These are phyloP conservation scores for Hyperoplus lanceolatus DNA, from an alignment of 2,797 vertebrate species.

Conservation along the genomic window DNA sequence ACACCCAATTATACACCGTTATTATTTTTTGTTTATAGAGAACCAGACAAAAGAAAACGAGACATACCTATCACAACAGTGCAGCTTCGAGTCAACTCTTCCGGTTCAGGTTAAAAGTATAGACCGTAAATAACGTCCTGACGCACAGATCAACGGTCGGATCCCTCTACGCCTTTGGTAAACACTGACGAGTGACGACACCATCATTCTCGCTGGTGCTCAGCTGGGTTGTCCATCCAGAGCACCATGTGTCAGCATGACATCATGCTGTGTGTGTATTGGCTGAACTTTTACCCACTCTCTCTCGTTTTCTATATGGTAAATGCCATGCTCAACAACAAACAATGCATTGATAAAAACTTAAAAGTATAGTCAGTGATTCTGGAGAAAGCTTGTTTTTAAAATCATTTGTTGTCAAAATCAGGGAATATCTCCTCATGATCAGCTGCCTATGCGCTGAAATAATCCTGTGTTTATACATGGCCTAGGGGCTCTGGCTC, in stretches of 20 bases:
- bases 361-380: too few relatives aligned
- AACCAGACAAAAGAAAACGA: background rate
- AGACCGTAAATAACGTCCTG: conserved; percentile 14
- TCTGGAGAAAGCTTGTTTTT: too few relatives aligned
- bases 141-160: conserved; percentile 14
- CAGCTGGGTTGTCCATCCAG: too few relatives aligned
- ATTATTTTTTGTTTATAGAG: background rate
- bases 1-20: fast-evolving
- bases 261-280: background rate
- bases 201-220: background rate
- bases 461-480: too few relatives aligned
- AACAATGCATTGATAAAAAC: too few relatives aligned
- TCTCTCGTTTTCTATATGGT: too few relatives aligned
- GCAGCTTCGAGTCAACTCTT: conserved; percentile 3
- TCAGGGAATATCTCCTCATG: too few relatives aligned
- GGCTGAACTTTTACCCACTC: background rate
- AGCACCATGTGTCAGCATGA: background rate
- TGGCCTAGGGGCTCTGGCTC: too few relatives aligned
- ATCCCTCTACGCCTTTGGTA: background rate
- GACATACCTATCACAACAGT: conserved; percentile 8
- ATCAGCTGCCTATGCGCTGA: too few relatives aligned
- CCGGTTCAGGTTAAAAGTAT: conserved; percentile 36
- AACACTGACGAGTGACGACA: background rate
- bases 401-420: too few relatives aligned
- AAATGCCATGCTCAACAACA: too few relatives aligned